phyloP scores from a whole-genome alignment of 2,797 vertebrate genomes.

The Hybognathus amarus region DNA sequence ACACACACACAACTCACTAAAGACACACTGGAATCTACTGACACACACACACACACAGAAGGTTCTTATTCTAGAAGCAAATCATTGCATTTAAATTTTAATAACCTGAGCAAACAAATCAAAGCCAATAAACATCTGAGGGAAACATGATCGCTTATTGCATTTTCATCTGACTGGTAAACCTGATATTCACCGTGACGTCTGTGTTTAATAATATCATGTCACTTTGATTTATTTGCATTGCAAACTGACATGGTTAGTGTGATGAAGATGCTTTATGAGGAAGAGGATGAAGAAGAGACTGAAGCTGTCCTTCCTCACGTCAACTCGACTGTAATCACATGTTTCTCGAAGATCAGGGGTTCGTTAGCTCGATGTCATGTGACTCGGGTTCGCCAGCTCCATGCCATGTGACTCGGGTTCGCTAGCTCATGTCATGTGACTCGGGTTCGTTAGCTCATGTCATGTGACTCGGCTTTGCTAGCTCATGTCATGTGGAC shows the following conservation, averaged over 20 bases:
- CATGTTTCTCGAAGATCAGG: neutral
- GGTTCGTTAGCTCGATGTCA: too few relatives aligned
- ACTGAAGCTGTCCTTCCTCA: neutral
- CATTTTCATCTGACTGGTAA: neutral
- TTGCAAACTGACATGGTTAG: neutral
- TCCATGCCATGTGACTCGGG: too few relatives aligned
- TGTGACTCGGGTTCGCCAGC: too few relatives aligned
- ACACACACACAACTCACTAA: too few relatives aligned
- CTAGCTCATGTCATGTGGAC: too few relatives aligned
- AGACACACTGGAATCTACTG: too few relatives aligned
- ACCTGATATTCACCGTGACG: neutral
- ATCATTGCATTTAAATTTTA: neutral
- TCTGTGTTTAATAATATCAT: neutral
- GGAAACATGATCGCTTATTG: constrained; percentile 6
- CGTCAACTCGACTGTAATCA: neutral
- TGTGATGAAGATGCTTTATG: neutral
- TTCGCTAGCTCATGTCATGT: too few relatives aligned
- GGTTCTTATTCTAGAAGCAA: neutral
- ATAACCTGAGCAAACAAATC: constrained; percentile 1
- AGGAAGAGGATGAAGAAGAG: neutral
- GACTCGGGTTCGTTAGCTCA: too few relatives aligned
- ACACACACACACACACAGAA: too few relatives aligned
- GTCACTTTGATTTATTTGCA: constrained; percentile 22
- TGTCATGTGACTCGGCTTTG: too few relatives aligned
- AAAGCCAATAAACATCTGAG: constrained; percentile 4